These are phyloP conservation scores for Manis crassicaudata DNA, from an alignment of 2,797 vertebrate genomes.

Conservation along the genomic window DNA sequence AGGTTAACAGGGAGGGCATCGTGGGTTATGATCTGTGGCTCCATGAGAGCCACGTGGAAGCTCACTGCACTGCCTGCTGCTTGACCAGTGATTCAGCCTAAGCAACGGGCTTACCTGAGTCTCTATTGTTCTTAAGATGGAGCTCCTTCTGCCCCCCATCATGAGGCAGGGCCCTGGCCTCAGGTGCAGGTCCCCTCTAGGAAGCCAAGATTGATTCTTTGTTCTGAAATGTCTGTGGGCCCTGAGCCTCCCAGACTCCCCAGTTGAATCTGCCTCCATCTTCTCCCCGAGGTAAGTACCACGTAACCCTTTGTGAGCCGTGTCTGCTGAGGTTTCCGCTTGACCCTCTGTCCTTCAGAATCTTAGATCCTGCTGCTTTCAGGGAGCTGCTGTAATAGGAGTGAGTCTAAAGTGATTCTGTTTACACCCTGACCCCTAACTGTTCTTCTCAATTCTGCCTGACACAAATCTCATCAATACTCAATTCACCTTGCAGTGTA, in stretches of 20 bases:
- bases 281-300: not conserved
- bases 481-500: not conserved
- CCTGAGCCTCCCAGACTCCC: not conserved
- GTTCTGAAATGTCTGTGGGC: not conserved
- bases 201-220: not conserved
- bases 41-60: not conserved
- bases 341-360: no score
- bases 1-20: no score
- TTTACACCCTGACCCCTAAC: fast-evolving
- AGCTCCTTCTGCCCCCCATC: not conserved
- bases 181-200: not conserved
- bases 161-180: not conserved
- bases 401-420: not conserved
- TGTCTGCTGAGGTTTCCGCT: fast-evolving
- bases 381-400: not conserved
- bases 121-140: not conserved
- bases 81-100: not conserved
- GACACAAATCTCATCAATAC: not conserved
- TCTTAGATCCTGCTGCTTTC: not conserved
- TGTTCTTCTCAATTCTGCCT: not conserved
- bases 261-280: not conserved
- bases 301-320: not conserved
- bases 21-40: not conserved
- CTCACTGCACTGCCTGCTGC: not conserved
- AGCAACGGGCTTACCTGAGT: not conserved